Percentiles rank a stretch among this genome's conserved stretches.
Conservation (phyloP, 2,113 vertebrate species). For the Thalassarche chlororhynchos region DNA sequence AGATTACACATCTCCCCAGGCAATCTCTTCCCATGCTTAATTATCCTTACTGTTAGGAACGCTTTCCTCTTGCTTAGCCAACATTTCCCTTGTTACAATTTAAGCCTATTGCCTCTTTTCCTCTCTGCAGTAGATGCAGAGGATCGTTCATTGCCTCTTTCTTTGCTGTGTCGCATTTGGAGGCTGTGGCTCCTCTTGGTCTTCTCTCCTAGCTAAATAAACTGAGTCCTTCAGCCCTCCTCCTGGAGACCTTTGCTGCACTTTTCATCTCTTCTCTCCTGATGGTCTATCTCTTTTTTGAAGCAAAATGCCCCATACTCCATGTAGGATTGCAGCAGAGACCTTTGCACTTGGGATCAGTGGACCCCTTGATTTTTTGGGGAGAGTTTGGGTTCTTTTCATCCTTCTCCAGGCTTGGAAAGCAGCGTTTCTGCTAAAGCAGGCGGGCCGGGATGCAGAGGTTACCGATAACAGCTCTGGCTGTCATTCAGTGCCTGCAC, state of each 20-base stretch:
- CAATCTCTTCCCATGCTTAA: constrained; percentile 13
- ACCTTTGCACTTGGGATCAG: not conserved
- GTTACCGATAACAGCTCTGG: not conserved
- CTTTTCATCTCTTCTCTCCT: not conserved
- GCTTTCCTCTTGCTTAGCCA: not conserved
- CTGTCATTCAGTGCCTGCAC: not conserved
- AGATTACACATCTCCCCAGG: constrained; percentile 59
- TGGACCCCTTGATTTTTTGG: accelerated
- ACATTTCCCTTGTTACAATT: not conserved
- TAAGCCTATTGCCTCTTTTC: constrained; percentile 5
- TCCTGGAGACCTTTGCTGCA: not conserved
- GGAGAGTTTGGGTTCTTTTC: not conserved
- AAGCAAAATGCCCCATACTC: not conserved
- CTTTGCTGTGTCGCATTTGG: not conserved
- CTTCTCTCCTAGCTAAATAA: not conserved
- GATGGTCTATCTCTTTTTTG: not conserved
- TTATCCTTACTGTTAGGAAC: constrained; percentile 16
- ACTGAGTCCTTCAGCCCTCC: not conserved
- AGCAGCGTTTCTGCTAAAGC: not conserved
- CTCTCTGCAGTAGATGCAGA: not conserved
- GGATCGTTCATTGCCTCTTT: not conserved
- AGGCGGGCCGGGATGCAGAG: not conserved
- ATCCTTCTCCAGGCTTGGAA: not conserved
- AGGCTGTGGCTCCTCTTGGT: not conserved
- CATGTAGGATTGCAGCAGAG: not conserved